Conservation (phyloP, 2,888 invertebrate genomes). For the Lasioglossum lativentre region DNA sequence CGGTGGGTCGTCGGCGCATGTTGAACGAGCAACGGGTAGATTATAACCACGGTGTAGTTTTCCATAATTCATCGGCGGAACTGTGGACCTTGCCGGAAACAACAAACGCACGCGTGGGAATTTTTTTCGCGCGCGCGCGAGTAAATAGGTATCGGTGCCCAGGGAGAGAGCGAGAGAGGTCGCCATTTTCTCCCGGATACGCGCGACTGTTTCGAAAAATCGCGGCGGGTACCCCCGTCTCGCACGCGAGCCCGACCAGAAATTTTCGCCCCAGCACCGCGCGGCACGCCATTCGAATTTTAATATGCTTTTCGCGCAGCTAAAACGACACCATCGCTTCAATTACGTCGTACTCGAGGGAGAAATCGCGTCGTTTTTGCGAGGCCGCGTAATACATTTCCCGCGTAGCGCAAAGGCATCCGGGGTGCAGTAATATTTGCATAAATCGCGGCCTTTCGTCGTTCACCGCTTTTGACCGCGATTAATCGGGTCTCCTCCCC, state of each 20-base stretch:
- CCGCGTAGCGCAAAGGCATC: conserved; percentile 31
- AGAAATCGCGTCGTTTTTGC: conserved; percentile 36
- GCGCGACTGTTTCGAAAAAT: conserved; percentile 22
- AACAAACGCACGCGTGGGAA: conserved; percentile 45
- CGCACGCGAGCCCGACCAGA: no score
- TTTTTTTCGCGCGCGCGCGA: not conserved
- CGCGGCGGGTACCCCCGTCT: not conserved
- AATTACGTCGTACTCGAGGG: conserved; percentile 51
- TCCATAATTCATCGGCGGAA: conserved; percentile 48
- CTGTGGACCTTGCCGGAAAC: no score
- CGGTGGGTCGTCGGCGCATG: not conserved
- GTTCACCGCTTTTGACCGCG: conserved; percentile 19
- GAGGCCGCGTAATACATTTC: conserved; percentile 20
- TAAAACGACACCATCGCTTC: conserved; percentile 69
- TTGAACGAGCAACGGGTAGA: conserved; percentile 22
- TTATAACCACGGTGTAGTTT: conserved; percentile 28
- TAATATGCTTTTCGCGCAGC: conserved; percentile 74
- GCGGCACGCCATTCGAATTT: conserved; percentile 71
- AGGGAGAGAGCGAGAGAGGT: not conserved
- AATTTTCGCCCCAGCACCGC: not conserved
- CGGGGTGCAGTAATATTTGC: conserved; percentile 42
- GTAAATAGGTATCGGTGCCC: conserved; percentile 18
- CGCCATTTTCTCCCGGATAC: conserved; percentile 25
- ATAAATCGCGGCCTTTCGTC: conserved; percentile 41
- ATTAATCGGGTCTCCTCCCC: conserved; percentile 23